Conservation (phyloP, 2,113 vertebrate genomes). For the Actenoides hombroni region DNA sequence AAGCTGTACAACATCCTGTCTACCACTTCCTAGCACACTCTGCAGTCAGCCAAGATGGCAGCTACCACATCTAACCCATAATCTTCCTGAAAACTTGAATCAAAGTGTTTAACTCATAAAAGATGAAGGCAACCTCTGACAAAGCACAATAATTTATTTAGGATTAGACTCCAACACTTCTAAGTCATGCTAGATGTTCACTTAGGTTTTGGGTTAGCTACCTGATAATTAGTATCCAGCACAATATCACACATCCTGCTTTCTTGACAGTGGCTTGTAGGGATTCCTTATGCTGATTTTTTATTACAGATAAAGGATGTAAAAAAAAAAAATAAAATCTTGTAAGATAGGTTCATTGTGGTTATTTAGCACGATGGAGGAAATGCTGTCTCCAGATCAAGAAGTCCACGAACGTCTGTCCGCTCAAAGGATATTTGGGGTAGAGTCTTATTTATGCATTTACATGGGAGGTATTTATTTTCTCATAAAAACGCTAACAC, state of each 20-base stretch:
- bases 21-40: not conserved
- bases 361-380: not conserved
- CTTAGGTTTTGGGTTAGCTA: not conserved
- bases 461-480: not conserved
- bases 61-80: not conserved
- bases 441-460: not conserved
- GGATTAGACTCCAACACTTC: not conserved
- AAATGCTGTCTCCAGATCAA: not conserved
- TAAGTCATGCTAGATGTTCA: not conserved
- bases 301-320: not conserved
- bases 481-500: not conserved
- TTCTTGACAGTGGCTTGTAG: not conserved
- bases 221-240: not conserved
- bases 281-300: not conserved
- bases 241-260: not conserved
- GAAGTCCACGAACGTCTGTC: not conserved
- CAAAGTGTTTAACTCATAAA: not conserved
- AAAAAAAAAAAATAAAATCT: not conserved
- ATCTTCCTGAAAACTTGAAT: not conserved
- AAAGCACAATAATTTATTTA: not conserved
- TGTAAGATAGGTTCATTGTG: not conserved
- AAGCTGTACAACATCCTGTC: not conserved
- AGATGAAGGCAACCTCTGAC: not conserved
- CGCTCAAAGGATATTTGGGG: not conserved
- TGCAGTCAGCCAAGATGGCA: not conserved